Conservation (phyloP, 2,797 vertebrate species). For the Microchirus variegatus region DNA sequence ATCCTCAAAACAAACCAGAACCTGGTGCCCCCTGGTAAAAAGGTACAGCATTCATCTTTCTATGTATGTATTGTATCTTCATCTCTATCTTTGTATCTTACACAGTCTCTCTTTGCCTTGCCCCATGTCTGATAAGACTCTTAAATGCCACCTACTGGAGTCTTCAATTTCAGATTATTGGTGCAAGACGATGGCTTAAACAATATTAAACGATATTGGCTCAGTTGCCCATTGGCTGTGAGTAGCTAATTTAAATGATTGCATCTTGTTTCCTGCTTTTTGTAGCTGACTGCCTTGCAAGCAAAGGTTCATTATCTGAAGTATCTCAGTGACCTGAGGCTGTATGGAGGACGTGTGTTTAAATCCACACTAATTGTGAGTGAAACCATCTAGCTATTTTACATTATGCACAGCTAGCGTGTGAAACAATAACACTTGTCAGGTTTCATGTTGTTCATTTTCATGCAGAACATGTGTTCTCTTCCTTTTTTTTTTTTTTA, state of each 20-base stretch:
- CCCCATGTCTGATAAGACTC: slow-evolving; percentile 34
- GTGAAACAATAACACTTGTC: background rate
- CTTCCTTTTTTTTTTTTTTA: slow-evolving; percentile 27
- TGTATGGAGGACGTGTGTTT: slow-evolving; percentile 97
- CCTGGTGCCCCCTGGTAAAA: slow-evolving; percentile 98
- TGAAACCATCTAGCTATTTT: slow-evolving; percentile 24
- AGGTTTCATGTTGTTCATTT: slow-evolving; percentile 6
- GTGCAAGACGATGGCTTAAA: background rate
- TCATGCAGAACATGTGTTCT: background rate
- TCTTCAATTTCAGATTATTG: slow-evolving; percentile 9
- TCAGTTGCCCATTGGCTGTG: background rate
- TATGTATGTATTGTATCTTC: background rate
- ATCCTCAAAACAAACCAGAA: slow-evolving; percentile 99
- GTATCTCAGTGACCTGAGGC: slow-evolving; percentile 95
- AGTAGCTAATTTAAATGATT: background rate
- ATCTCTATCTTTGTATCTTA: background rate
- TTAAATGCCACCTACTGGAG: slow-evolving; percentile 65
- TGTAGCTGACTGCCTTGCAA: slow-evolving; percentile 95
- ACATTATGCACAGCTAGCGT: background rate
- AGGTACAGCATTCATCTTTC: slow-evolving; percentile 80
- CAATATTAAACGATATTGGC: background rate
- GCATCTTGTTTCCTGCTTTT: background rate
- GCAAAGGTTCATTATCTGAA: slow-evolving; percentile 99
- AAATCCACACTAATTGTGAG: slow-evolving; percentile 94
- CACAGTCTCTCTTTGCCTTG: slow-evolving; percentile 3